Percentiles rank a stretch among this genome's conserved stretches.
phyloP scores from a whole-genome alignment of 2,888 invertebrate genomes.

The Kuschelorhynchus macadamiae region DNA sequence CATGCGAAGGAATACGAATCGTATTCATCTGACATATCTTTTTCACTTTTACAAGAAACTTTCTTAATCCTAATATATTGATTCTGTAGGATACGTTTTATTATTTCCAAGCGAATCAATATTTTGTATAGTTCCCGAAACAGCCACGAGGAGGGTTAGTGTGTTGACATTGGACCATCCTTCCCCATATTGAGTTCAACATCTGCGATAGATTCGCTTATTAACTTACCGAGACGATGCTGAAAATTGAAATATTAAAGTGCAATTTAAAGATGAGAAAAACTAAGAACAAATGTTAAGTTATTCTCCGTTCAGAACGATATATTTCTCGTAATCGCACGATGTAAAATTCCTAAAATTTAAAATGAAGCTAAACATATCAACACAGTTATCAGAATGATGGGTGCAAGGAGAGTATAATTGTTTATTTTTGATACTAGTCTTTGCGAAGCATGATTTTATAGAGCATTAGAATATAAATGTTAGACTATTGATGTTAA shows the following conservation, averaged over 20 bases:
- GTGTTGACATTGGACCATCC: slow-evolving; percentile 40
- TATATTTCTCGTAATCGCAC: slow-evolving; percentile 2
- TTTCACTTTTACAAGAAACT: too few species aligned
- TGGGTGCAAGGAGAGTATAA: slow-evolving; percentile 57
- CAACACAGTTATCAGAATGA: slow-evolving; percentile 50
- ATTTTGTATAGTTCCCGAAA: slow-evolving; percentile 18
- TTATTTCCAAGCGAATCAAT: slow-evolving; percentile 35
- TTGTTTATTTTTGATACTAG: slow-evolving; percentile 62
- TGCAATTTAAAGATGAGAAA: slow-evolving; percentile 38
- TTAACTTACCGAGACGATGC: slow-evolving; percentile 33
- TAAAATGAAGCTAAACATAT: slow-evolving; percentile 51
- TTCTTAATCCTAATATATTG: too few species aligned
- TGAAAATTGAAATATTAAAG: slow-evolving; percentile 34
- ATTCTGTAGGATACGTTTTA: too few species aligned
- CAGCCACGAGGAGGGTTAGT: slow-evolving; percentile 19
- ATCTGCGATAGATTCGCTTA: slow-evolving; percentile 38
- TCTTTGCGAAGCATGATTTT: slow-evolving; percentile 57
- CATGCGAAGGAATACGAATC: too few species aligned
- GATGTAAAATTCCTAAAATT: slow-evolving; percentile 28
- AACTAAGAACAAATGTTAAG: slow-evolving; percentile 33
- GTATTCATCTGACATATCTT: too few species aligned
- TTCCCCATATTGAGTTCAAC: slow-evolving; percentile 33
- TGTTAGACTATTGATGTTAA: slow-evolving; percentile 59
- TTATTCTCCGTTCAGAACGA: background rate
- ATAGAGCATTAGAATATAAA: slow-evolving; percentile 53